Evolutionary conservation across 2,888 invertebrate species (phyloP), one percentile per base, ranked within the genome.

Genomic region (Apamea anceps): DNA sequence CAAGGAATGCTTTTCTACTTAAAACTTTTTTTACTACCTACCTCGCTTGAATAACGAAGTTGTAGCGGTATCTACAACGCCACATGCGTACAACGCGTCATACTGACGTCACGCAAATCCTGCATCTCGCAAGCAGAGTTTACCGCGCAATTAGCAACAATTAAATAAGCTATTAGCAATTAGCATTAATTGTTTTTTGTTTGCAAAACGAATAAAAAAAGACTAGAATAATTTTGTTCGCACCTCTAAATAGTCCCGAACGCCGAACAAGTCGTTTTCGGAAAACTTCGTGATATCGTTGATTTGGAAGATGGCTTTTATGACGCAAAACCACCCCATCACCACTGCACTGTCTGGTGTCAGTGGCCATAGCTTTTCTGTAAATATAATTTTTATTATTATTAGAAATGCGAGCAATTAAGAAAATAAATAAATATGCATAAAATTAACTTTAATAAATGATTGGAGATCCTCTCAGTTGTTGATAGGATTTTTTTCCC

Each of bases 271-370:
- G 67, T 96, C 94, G 82, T 91, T 95, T 48, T 96, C 96, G 0
- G 93, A 88, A 72, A 96, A 95, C 80, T 94, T 95, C 6, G 92
- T 86, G 5, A 97, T 85, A 62, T 96, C 93, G 81, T 96, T 96
- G 66, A 94, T 90, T 83, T 96, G 96, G 84, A 97, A 97, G 75
- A 98, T 92, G 66, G 97, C 96, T 90, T 98, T 97, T 84, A 98
- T 92, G 63, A 97, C 97, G 74, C 97, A 96, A 87, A 98, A 96
- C 93, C 97, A 97, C 57, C 98, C 98, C 79, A 98, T 93, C 37
- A 97, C 94, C 2, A 95, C 93, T 2, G 96, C 94, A 70, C 95
- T 96, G 45, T 97, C 97, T n/a, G 94, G 91, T 37, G 96, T 95
- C 1, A 97, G 93, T 1, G 98, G 98, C 92, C 98, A 95, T 57